Percentiles rank a stretch among this genome's conserved stretches.
Conservation (phyloP, 23 tunicate species). For the Ciona savignyi region DNA sequence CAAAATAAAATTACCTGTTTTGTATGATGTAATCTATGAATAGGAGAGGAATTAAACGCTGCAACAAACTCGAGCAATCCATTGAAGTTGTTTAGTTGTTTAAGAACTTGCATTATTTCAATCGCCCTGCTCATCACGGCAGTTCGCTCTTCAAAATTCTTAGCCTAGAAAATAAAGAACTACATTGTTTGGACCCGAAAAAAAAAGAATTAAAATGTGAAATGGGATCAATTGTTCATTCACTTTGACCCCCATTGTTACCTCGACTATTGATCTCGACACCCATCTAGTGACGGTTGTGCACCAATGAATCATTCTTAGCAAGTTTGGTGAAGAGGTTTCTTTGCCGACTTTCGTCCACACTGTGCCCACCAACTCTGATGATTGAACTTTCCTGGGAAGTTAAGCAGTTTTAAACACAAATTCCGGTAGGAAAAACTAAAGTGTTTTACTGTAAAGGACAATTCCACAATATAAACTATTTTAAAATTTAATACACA, state of each 20-base stretch:
- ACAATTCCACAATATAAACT: too few species aligned
- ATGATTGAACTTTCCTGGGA: slow-evolving; percentile 64
- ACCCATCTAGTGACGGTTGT: slow-evolving; percentile 80
- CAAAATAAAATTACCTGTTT: slow-evolving; percentile 54
- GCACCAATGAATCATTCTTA: slow-evolving; percentile 74
- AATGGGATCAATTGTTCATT: not conserved
- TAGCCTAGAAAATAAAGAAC: slow-evolving; percentile 21
- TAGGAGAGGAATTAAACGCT: slow-evolving; percentile 71
- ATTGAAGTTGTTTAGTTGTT: slow-evolving; percentile 76
- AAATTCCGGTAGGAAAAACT: not conserved
- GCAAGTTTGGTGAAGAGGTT: slow-evolving; percentile 61
- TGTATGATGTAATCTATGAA: slow-evolving; percentile 65
- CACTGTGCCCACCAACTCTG: slow-evolving; percentile 77
- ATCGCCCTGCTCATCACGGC: slow-evolving; percentile 73
- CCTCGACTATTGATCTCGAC: slow-evolving; percentile 54
- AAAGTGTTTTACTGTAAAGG: too few species aligned
- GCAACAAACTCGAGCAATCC: slow-evolving; percentile 77
- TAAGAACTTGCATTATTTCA: slow-evolving; percentile 78
- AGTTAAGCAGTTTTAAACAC: not conserved
- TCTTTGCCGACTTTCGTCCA: slow-evolving; percentile 91
- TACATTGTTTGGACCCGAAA: not conserved
- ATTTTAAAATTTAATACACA: too few species aligned
- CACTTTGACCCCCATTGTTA: too few species aligned
- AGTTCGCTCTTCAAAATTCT: slow-evolving; percentile 64
- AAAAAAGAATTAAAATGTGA: not conserved